These are phyloP conservation scores for Acropora yongei DNA, from an alignment of 64 coral and sea anemone species.

Conservation along the genomic window DNA sequence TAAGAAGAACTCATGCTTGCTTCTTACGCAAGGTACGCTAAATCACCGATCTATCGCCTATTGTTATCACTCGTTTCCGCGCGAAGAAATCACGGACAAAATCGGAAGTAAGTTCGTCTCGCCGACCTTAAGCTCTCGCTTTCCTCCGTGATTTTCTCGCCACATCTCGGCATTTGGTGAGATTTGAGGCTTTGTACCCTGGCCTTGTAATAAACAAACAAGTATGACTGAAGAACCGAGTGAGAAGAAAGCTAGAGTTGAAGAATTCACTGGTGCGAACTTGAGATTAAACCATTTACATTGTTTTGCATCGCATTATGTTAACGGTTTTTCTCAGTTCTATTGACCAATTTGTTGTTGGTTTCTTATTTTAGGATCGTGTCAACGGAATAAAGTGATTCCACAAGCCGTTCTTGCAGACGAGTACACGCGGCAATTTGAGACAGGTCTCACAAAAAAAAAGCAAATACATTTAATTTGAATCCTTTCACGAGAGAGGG, in stretches of 20 bases:
- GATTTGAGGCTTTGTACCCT: constrained; percentile 38
- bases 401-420: constrained; percentile 72
- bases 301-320: not conserved
- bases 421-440: constrained; percentile 66
- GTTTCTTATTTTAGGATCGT: not conserved
- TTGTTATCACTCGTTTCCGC: no score
- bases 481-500: not conserved
- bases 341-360: not conserved
- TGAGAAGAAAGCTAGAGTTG: constrained; percentile 35
- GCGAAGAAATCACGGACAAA: no score
- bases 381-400: not conserved
- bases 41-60: no score
- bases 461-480: not conserved
- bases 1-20: not conserved
- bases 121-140: no score
- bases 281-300: not conserved
- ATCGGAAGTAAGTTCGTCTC: no score
- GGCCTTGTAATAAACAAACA: constrained; percentile 5
- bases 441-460: constrained; percentile 57
- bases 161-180: no score
- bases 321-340: not conserved
- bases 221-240: constrained; percentile 25
- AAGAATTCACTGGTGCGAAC: not conserved
- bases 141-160: no score
- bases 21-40: not conserved